Conservation (phyloP, 2,888 invertebrate species). For the Hirudinaria manillensis region DNA sequence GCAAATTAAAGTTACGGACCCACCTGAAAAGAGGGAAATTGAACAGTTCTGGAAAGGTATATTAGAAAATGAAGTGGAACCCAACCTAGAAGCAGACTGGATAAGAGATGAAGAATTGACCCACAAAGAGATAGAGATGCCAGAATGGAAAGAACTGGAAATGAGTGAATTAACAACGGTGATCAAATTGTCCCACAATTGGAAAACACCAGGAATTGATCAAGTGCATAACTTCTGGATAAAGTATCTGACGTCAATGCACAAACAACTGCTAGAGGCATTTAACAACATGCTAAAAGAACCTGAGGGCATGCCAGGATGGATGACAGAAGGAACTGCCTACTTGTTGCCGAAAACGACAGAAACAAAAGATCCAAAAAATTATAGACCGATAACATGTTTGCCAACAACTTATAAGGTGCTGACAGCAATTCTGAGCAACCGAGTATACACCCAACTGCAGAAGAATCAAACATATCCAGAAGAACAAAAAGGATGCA, state of each 20-base stretch:
- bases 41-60: too few relatives aligned
- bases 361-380: neutral
- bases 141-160: neutral
- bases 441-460: neutral
- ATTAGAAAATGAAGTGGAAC: too few relatives aligned
- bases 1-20: too few relatives aligned
- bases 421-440: neutral
- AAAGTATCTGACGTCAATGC: neutral
- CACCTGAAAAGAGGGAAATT: too few relatives aligned
- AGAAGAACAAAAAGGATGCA: neutral
- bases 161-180: neutral
- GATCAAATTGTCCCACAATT: neutral
- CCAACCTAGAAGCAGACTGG: too few relatives aligned
- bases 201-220: neutral
- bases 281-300: neutral
- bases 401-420: neutral
- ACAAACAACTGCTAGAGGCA: neutral
- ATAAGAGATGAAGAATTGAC: too few relatives aligned
- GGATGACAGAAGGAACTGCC: conserved; percentile 4
- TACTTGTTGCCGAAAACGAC: neutral
- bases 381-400: neutral
- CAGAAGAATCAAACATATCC: neutral
- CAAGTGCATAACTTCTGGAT: neutral
- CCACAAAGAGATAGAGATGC: too few relatives aligned
- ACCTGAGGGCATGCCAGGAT: neutral